Evolutionary conservation across 1,140 invertebrate genomes (phyloP).

Genomic region (Bombyx mori): ASM3026992v2 NC_085124.1:4940001-4940500

Average conservation of each 20-base stretch:
- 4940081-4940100: no score
- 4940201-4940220: constrained; percentile 26
- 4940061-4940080: no score
- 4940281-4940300: constrained; percentile 44
- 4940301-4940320: constrained; percentile 69
- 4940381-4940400: constrained; percentile 51
- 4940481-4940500: no score
- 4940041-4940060: no score
- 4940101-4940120: no score
- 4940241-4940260: constrained; percentile 59
- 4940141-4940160: background rate
- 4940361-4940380: constrained; percentile 53
- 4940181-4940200: background rate
- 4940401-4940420: constrained; percentile 44
- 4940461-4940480: no score
- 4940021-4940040: no score
- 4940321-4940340: constrained; percentile 70
- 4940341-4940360: constrained; percentile 55
- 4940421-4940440: constrained; percentile 27
- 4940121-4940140: no score
- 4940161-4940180: no score
- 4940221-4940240: constrained; percentile 25
- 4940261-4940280: constrained; percentile 69
- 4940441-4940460: no score
- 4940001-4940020: no score